Evolutionary conservation across 2,113 vertebrate species (phyloP).

Genomic region (Protobothrops flavoviridis): DNA sequence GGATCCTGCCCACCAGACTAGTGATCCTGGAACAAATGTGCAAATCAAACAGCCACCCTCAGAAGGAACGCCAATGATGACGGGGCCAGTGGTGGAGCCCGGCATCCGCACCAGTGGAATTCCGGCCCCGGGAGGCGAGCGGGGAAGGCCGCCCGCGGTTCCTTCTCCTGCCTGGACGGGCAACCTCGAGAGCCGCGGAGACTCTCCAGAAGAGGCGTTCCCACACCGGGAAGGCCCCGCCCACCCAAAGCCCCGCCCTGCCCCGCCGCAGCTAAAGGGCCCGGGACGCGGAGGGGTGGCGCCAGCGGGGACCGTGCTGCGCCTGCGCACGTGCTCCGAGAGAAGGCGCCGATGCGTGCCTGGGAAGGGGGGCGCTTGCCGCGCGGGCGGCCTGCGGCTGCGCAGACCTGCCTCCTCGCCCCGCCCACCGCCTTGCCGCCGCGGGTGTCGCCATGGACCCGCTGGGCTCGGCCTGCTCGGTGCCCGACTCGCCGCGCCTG

Average conservation of each 20-base stretch:
- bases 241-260: neutral
- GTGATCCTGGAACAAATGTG: neutral
- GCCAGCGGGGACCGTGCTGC: slow-evolving; percentile 83
- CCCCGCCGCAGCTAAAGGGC: slow-evolving; percentile 71
- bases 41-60: neutral
- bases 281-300: slow-evolving; percentile 18
- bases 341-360: neutral
- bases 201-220: neutral
- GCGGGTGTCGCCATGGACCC: neutral
- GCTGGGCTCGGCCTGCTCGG: neutral
- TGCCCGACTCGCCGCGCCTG: slow-evolving; percentile 63
- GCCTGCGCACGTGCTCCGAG: slow-evolving; percentile 48
- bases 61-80: neutral
- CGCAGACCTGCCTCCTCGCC: slow-evolving; percentile 62
- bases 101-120: neutral
- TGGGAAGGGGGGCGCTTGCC: neutral
- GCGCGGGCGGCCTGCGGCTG: neutral
- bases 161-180: too few relatives aligned
- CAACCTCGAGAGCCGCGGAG: neutral
- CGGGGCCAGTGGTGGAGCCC: neutral
- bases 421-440: neutral
- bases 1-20: neutral
- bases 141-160: too few relatives aligned
- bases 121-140: neutral
- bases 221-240: neutral